Conservation (phyloP, 2,113 vertebrate species). For the Paradisaea rubra region DNA sequence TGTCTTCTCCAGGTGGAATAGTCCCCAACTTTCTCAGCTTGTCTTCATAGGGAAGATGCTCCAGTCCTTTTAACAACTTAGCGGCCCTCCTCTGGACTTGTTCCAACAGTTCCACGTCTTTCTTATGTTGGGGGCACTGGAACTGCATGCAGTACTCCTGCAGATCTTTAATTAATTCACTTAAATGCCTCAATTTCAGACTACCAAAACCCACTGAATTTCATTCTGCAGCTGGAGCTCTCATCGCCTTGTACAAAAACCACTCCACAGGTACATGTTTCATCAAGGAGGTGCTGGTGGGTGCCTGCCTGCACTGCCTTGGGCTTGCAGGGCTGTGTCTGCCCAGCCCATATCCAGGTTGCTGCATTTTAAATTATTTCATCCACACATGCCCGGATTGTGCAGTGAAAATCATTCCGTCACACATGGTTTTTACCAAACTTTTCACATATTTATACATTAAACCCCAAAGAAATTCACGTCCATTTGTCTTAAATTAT, state of each 20-base stretch:
- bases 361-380: not conserved
- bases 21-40: not conserved
- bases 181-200: not conserved
- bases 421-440: not conserved
- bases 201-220: not conserved
- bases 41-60: not conserved
- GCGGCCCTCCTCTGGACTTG: not conserved
- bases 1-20: not conserved
- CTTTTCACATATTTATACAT: not conserved
- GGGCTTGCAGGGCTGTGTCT: rapidly evolving
- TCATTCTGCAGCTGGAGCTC: not conserved
- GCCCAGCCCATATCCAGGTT: no score
- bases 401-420: not conserved
- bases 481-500: not conserved
- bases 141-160: not conserved
- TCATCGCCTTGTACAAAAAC: not conserved
- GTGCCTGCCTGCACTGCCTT: not conserved
- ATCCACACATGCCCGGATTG: not conserved
- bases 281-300: not conserved
- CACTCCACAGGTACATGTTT: rapidly evolving
- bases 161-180: not conserved
- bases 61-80: not conserved
- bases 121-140: not conserved
- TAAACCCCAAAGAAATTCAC: not conserved
- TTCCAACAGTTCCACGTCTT: not conserved